Evolutionary conservation across 2,888 invertebrate genomes (phyloP).

Genomic region (Drosophila infuscata): DNA sequence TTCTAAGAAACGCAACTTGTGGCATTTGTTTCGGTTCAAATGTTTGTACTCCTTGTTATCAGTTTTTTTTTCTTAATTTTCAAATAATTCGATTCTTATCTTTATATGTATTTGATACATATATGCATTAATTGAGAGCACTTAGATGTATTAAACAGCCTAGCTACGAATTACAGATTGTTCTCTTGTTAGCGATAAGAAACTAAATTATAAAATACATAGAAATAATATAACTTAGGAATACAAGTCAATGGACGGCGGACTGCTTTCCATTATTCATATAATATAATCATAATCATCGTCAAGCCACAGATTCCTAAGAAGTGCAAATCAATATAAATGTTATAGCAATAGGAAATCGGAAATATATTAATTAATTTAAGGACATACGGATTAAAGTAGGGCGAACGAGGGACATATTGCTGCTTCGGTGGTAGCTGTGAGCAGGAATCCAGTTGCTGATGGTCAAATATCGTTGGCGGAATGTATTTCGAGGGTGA

Average conservation of each 20-base stretch:
- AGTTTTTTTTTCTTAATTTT: background rate
- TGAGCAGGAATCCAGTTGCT: background rate
- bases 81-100: background rate
- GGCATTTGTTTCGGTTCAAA: background rate
- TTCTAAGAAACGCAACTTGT: background rate
- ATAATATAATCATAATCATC: slow-evolving; percentile 9
- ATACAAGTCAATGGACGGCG: background rate
- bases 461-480: background rate
- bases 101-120: background rate
- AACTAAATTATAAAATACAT: background rate
- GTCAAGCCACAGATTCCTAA: slow-evolving; percentile 43
- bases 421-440: slow-evolving; percentile 17
- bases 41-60: background rate
- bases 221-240: background rate
- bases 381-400: slow-evolving; percentile 47
- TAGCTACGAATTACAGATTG: background rate
- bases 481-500: slow-evolving; percentile 35
- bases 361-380: background rate
- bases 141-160: background rate
- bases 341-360: background rate
- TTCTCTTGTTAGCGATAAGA: slow-evolving; percentile 14
- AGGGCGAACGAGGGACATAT: slow-evolving; percentile 39
- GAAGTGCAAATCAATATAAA: slow-evolving; percentile 13
- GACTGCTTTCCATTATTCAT: background rate
- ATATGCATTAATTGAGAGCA: background rate